Evolutionary conservation across 1,140 invertebrate genomes (phyloP).

Genomic region (Achroia grisella): DNA sequence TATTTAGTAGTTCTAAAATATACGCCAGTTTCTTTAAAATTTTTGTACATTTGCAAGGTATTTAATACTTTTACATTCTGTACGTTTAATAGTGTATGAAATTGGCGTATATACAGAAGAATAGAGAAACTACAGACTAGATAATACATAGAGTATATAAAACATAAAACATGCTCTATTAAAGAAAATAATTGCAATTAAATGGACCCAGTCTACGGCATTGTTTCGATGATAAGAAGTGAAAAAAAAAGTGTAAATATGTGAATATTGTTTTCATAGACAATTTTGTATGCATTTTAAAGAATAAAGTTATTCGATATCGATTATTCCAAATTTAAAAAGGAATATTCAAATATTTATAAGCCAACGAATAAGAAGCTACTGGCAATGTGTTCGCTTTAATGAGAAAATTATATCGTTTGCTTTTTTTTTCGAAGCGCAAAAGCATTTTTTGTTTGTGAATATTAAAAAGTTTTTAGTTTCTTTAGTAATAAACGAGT

Average conservation of each 20-base stretch:
- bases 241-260: constrained; percentile 10
- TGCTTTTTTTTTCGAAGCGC: constrained; percentile 11
- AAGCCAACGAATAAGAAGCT: constrained; percentile 1
- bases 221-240: not conserved
- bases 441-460: constrained; percentile 7
- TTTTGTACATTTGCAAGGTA: too few relatives aligned
- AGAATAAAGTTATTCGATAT: not conserved
- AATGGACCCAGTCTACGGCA: constrained; percentile 17
- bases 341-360: constrained; percentile 19
- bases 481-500: constrained; percentile 19
- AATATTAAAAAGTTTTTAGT: constrained; percentile 4
- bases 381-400: constrained; percentile 2
- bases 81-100: too few relatives aligned
- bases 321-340: not conserved
- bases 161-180: too few relatives aligned
- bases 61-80: too few relatives aligned
- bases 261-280: constrained; percentile 10
- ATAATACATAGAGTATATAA: too few relatives aligned
- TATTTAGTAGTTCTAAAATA: too few relatives aligned
- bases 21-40: too few relatives aligned
- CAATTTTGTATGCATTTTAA: not conserved
- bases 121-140: too few relatives aligned
- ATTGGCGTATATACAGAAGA: too few relatives aligned
- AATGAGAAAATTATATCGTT: not conserved
- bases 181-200: not conserved